Base-by-base conservation (phyloP, 2,888 invertebrate genomes). In the Trypoxylon attenuatum region DNA sequence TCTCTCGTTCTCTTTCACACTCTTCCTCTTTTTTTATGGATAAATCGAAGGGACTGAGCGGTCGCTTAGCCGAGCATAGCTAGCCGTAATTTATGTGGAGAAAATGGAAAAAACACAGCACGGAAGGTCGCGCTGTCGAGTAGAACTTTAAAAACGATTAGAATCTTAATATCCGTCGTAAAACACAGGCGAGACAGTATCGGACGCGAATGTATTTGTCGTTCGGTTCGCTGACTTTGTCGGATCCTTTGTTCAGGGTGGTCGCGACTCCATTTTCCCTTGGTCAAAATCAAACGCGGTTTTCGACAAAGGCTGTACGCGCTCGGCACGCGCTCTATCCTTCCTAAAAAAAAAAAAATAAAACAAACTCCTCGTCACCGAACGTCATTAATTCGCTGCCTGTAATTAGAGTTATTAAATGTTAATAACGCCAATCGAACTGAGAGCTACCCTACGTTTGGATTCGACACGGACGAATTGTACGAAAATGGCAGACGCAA, bases 61-160 rank as follows among this genome's bases (percentile, higher is more conserved):
- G 64, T 55, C 51, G 62, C 63, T n/a, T n/a, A n/a, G n/a, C 51
- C 43, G 78, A 69, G 72, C 68, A 75, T 13, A 13, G 10, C 73
- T 75, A 63, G 58, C 68, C 54, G 68, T 73, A 75, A 75, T 75
- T 75, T 75, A 74, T 74, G 75, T 74, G 62, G 51, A 66, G 72
- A 67, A 74, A 74, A 74, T 69, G 72, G 57, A 66, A 69, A 65
- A 74, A 63, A 60, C 56, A 62, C 62, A 64, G 67, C 59, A 69
- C 61, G 69, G 4, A 13, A 71, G 60, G 59, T 71, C 71, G 62
- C 69, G 60, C 63, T 51, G 60, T 54, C 54, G 45, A 69, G 70
- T 54, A 54, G 59, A 67, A n/a, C 65, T 67, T 67, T 61, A 61
- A 61, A 68, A 68, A 57, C 68, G 68, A 68, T 68, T 66, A 66